Evolutionary conservation across 2,888 invertebrate species (phyloP), one percentile per base, ranked within the genome.

Genomic region (Drosophila phalerata): DNA sequence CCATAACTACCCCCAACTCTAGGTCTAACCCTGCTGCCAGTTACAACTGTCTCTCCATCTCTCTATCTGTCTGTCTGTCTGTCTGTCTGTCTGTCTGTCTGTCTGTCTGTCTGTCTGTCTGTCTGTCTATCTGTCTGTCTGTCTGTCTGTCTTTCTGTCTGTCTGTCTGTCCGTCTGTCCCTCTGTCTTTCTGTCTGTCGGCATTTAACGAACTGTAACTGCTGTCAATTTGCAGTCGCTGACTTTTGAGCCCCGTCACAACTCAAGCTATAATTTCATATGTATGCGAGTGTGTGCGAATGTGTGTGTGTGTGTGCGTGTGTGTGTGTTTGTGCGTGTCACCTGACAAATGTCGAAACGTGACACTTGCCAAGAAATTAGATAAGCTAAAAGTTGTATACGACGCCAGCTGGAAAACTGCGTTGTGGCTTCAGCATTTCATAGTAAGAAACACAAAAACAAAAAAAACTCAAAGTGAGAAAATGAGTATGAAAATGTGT

Each of bases 171-270:
- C 47, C 58, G 52, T 77, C 65, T 22, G 42, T 69, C 43, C 37
- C 58, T 62, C 73, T 13, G 45, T 63, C 47, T 61, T 49, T 77
- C 65, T 65, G 56, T 69, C 43, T 60, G 72, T 60, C 73, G 76
- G 79, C 79, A 87, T 88, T 90, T 90, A 87, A 90, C 88, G 89
- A 90, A 88, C 87, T 88, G 90, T 88, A 88, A 90, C 89, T 90
- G 88, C 87, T 87, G 90, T 88, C 90, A 90, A 90, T 88, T 90
- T 90, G 87, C 79, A 87, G 79, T 85, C 81, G 79, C 89, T 88
- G 87, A 88, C 85, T 86, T 86, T 86, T 84, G 84, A 88, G 84
- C 84, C 86, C 64, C 62, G 37, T 53, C 58, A 28, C 79, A 77
- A 74, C 72, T 72, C 75, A 67, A 71, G 84, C 83, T 69, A 88